Percentiles rank a stretch among this genome's conserved stretches.
These are phyloP conservation scores for Edolisoma coerulescens DNA, from an alignment of 2,113 vertebrate species.

Conservation along the genomic window DNA sequence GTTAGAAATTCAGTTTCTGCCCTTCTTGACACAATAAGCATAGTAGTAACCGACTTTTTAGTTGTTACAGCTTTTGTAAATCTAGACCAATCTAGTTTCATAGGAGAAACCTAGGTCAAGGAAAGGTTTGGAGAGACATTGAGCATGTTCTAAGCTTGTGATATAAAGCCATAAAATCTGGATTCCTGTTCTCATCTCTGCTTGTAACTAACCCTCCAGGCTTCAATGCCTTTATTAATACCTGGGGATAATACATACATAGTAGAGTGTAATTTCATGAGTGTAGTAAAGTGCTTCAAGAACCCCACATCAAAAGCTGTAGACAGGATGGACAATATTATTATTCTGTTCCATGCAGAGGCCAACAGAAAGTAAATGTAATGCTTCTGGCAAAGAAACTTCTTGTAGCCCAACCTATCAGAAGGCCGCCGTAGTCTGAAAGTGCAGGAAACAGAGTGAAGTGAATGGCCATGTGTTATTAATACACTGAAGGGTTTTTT, in stretches of 20 bases:
- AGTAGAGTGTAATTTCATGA: background rate
- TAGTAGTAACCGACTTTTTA: background rate
- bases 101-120: background rate
- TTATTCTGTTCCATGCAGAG: background rate
- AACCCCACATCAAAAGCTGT: background rate
- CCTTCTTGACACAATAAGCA: background rate
- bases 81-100: background rate
- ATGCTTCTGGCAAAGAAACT: background rate
- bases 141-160: background rate
- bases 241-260: background rate
- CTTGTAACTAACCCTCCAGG: background rate
- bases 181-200: background rate
- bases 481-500: background rate
- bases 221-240: background rate
- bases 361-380: background rate
- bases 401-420: background rate
- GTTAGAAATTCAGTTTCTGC: background rate
- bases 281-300: background rate
- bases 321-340: background rate
- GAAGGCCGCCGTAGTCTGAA: background rate
- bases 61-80: background rate
- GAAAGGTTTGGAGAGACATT: background rate
- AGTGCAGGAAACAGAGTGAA: background rate
- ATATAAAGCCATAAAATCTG: background rate
- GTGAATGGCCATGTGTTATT: background rate